A percentile compares a stretch with the other conserved stretches of the same genome.
Evolutionary conservation across 2,888 invertebrate species (phyloP).

Genomic region (Sepiola atlantica): DNA sequence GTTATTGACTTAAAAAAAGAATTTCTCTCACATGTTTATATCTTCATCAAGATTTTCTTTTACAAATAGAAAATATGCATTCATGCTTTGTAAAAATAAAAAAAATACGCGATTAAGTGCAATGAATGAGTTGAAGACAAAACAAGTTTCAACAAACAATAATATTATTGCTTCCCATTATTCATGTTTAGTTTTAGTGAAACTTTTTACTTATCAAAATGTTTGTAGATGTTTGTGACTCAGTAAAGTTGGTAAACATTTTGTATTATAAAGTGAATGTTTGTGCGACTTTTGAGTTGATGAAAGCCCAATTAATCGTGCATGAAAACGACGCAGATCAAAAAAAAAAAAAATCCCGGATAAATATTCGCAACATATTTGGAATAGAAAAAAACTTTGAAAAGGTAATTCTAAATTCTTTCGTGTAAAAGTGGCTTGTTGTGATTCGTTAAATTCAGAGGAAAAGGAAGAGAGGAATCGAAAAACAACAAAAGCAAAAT

Average conservation of each 20-base stretch:
- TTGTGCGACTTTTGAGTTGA: neutral
- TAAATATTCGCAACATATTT: neutral
- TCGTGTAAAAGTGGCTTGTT: neutral
- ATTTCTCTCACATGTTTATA: too few relatives aligned
- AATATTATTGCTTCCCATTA: too few relatives aligned
- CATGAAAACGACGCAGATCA: neutral
- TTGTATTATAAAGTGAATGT: neutral
- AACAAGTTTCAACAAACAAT: too few relatives aligned
- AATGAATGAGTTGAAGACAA: too few relatives aligned
- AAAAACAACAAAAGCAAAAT: neutral
- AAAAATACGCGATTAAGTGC: too few relatives aligned
- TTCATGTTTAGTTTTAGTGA: too few relatives aligned
- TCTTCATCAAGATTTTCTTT: too few relatives aligned
- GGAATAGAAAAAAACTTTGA: neutral
- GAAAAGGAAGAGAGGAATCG: neutral
- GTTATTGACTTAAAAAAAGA: too few relatives aligned
- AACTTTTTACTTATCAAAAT: neutral
- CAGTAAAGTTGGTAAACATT: neutral
- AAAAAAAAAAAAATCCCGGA: neutral
- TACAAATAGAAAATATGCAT: too few relatives aligned
- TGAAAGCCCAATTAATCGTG: neutral
- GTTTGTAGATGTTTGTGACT: neutral
- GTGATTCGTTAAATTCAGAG: neutral
- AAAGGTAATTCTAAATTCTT: neutral
- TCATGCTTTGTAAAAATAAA: too few relatives aligned